Base-by-base conservation (phyloP, 2,888 invertebrate species). In the Lepas anatifera region DNA sequence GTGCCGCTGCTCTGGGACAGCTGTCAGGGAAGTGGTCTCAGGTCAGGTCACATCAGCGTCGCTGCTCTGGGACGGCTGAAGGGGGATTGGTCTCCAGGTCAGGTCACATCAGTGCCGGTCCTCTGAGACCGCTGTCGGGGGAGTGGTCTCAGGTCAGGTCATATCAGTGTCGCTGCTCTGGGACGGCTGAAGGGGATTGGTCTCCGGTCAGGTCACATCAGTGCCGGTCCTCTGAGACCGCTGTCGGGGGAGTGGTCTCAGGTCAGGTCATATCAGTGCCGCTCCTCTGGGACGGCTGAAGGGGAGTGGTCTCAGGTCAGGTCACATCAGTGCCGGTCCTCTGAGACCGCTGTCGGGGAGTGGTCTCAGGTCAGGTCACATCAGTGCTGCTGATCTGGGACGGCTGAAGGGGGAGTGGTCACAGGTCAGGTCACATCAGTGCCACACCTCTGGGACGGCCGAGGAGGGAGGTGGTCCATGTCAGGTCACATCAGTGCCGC, bases 111-210 rank as follows among this genome's bases (percentile, higher is more conserved):
- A 41, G 11, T 10, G 41, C 16, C 41, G 16, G 11, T 1, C 11
- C 11, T 41, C 41, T 1, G 41, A 41, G 11, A 41, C 11, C 93
- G 84, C 70, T 92, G 81, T 76, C 89, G 89, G 1, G 94, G 95
- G 0, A 94, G 91, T 69, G 91, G 89, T 77, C 96, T 93, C 75
- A 92, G 88, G 79, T 99, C 99, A 0, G 96, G 91, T 81, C 97
- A 99, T 41, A 16, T 46, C 18, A 68, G 68, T n/a, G 69, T 69
- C 58, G 52, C 39, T n/a, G 71, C 70, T 25, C 71, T 69, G 29
- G 67, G 70, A 37, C 68, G 35, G 39, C 68, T 39, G 25, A 71
- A 70, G 29, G 71, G 67, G n/a, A 52, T 41, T n/a, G n/a, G n/a
- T n/a, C n/a, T n/a, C 27, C 29, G 63, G 25, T 43, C 2, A 11